Evolutionary conservation across 2,888 invertebrate genomes (phyloP).

Genomic region (Strigamia maritima): DNA sequence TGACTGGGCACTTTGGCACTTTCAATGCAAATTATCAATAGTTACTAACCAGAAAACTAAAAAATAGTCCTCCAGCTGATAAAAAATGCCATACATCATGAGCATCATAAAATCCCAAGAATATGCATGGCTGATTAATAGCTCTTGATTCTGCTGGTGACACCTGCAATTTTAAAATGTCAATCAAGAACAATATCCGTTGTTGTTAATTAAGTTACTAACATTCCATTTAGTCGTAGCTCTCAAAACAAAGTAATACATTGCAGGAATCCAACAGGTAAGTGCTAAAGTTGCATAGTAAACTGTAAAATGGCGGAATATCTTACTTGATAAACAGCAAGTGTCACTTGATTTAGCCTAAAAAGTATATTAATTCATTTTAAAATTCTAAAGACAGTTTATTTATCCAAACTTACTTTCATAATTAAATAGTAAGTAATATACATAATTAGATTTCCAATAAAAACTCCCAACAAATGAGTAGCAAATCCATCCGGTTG

Average conservation of each 20-base stretch:
- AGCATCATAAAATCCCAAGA: constrained; percentile 69
- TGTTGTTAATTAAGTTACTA: neutral
- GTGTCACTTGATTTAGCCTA: constrained; percentile 57
- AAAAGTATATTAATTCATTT: constrained; percentile 9
- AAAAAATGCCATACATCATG: constrained; percentile 75
- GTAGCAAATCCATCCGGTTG: constrained; percentile 56
- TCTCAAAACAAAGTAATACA: constrained; percentile 62
- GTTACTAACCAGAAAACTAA: constrained; percentile 54
- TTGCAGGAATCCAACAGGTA: constrained; percentile 65
- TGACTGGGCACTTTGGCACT: too few relatives aligned
- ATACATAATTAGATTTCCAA: constrained; percentile 78
- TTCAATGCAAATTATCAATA: neutral
- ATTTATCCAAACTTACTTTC: constrained; percentile 69
- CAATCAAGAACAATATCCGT: neutral
- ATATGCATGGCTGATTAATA: constrained; percentile 67
- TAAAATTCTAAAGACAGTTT: too few relatives aligned
- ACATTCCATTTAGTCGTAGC: neutral
- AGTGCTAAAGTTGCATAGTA: constrained; percentile 64
- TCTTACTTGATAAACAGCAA: too few relatives aligned
- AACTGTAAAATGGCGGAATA: constrained; percentile 55
- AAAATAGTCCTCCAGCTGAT: constrained; percentile 55
- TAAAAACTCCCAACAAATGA: constrained; percentile 67
- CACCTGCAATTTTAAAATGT: constrained; percentile 52
- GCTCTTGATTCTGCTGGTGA: constrained; percentile 73
- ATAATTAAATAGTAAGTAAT: constrained; percentile 74